Evolutionary conservation across 2,113 vertebrate genomes (phyloP).

Genomic region (Pyxicephalus adspersus): DNA sequence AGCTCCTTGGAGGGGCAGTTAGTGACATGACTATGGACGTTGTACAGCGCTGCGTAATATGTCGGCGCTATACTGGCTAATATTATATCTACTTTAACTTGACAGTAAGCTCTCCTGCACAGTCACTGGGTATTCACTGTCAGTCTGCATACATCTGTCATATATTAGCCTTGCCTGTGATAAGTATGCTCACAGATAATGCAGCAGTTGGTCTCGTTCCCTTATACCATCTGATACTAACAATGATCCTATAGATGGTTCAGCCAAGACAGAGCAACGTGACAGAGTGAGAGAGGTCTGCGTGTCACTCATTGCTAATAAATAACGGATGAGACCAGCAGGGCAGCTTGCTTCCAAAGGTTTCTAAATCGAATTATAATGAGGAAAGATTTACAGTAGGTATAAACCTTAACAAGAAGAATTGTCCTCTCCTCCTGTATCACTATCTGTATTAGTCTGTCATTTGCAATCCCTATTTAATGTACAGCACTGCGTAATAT

Average conservation of each 20-base stretch:
- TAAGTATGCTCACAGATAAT: background rate
- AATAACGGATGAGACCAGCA: slow-evolving; percentile 2
- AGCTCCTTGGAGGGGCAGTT: no score
- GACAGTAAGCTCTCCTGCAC: slow-evolving; percentile 12
- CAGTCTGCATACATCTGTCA: background rate
- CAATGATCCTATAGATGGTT: background rate
- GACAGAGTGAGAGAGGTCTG: background rate
- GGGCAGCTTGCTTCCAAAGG: background rate
- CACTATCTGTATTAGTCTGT: no score
- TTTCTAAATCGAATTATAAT: no score
- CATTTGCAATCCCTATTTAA: no score
- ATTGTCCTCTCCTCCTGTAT: no score
- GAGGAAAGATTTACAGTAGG: no score
- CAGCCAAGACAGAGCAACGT: background rate
- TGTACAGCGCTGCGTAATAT: no score
- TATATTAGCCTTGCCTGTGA: background rate
- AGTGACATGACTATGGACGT: no score
- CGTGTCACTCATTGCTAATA: slow-evolving; percentile 1
- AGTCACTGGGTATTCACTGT: background rate
- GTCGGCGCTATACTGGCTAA: no score
- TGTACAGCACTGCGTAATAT: no score
- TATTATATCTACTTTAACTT: background rate
- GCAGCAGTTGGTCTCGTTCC: slow-evolving; percentile 19
- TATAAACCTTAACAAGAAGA: no score
- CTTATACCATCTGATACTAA: slow-evolving; percentile 30